Base-by-base conservation (phyloP, 2,797 vertebrate genomes). In the Xiphorhynchus erythropygius region DNA sequence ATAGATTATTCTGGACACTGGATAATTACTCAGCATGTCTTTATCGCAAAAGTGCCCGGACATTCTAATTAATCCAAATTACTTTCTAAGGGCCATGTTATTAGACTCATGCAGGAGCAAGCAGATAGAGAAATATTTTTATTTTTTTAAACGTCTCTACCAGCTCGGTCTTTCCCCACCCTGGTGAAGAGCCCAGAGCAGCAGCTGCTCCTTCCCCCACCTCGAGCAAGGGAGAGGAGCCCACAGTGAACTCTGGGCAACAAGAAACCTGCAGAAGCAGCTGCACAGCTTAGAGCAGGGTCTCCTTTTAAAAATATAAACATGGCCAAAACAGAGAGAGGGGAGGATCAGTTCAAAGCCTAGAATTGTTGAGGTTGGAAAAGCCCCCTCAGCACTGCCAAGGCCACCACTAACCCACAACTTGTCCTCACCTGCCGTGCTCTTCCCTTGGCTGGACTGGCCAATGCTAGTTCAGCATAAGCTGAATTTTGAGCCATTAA, bases 61-160 rank as follows among this genome's bases (percentile, higher is more conserved):
- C 96, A 89, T 87, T 94, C 93, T 96, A 97, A 97, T 96, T 96
- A 97, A 96, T 94, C 90, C 95, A 96, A 96, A 97, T 96, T 96
- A 75, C 92, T 96, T 96, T 96, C 96, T 83, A 93, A 93, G 94
- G 95, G 90, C 94, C 90, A 50, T 65, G 71, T 68, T 91, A 96
- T 95, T 96, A 94, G 81, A 57, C 62, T 57, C 57, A 95, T 75
- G 82, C 64, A 94, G 87, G 77, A 94, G 10, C 46, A 77, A 78
- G 24, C 46, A 94, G 84, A 93, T 90, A 91, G 1, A 68, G 78
- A 89, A 84, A 63, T 67, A 9, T 37, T 33, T 21, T 24, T 13
- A 9, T 27, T 70, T 74, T 78, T 59, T 35, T 22, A 52, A 55
- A 60, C n/a, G 87, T 85, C 42, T 68, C 19, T 44, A 28, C 27